These are phyloP conservation scores for Papilio aristodemus DNA, from an alignment of 1,140 invertebrate species.

Conservation along the genomic window DNA sequence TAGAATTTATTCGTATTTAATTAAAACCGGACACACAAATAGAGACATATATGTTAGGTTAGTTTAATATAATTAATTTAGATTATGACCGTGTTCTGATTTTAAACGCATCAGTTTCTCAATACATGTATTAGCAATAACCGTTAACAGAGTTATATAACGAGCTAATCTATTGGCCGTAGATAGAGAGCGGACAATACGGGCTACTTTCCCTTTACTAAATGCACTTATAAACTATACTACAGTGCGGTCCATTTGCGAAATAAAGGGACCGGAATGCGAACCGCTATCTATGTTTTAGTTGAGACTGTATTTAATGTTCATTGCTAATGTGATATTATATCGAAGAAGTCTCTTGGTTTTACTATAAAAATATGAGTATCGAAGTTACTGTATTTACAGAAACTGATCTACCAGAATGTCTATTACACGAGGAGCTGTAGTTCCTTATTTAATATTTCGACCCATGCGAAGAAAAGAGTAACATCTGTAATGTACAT, in stretches of 20 bases:
- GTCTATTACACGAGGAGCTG: too few relatives aligned
- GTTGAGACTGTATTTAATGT: constrained; percentile 12
- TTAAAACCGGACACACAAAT: too few relatives aligned
- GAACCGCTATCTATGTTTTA: constrained; percentile 23
- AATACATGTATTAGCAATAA: constrained; percentile 28
- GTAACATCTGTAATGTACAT: too few relatives aligned
- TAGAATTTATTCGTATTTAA: too few relatives aligned
- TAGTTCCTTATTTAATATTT: too few relatives aligned
- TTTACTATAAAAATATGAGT: neutral
- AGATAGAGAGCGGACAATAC: constrained; percentile 28
- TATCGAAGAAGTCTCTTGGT: neutral
- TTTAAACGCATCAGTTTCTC: constrained; percentile 5
- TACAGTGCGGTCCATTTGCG: constrained; percentile 21
- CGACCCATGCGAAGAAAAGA: too few relatives aligned
- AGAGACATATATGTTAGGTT: too few relatives aligned
- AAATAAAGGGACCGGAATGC: constrained; percentile 30
- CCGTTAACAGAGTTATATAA: constrained; percentile 27
- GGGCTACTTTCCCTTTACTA: constrained; percentile 27
- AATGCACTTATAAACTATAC: constrained; percentile 29
- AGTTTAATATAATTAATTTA: too few relatives aligned
- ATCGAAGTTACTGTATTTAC: too few relatives aligned
- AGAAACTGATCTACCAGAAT: too few relatives aligned
- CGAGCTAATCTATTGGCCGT: constrained; percentile 18
- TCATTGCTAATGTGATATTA: neutral
- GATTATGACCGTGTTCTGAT: neutral